phyloP scores from a whole-genome alignment of 2,113 vertebrate genomes.

The Dolichallabes microphthalmus region DNA sequence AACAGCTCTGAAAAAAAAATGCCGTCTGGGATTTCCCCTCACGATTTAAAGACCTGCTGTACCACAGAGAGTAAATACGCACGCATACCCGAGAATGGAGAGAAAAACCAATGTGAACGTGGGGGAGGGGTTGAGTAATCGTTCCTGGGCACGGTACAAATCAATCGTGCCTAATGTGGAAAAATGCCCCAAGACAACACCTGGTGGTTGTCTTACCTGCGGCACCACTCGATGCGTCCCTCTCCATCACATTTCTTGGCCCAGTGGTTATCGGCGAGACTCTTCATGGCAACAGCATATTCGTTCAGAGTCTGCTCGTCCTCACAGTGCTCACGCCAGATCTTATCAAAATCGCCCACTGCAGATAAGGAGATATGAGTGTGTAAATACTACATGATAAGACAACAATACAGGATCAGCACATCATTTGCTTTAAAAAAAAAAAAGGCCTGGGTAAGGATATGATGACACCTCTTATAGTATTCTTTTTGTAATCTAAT shows the following conservation, averaged over 20 bases:
- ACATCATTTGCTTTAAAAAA: neutral
- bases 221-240: slow-evolving; percentile 97
- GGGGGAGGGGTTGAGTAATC: too few relatives aligned
- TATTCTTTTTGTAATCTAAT: neutral
- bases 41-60: too few relatives aligned
- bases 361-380: slow-evolving; percentile 20
- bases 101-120: too few relatives aligned
- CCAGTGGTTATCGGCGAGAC: slow-evolving; percentile 97
- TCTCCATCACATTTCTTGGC: slow-evolving; percentile 90
- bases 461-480: neutral
- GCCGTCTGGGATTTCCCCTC: too few relatives aligned
- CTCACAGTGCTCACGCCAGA: slow-evolving; percentile 97
- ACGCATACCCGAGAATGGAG: too few relatives aligned
- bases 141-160: too few relatives aligned
- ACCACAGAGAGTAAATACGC: too few relatives aligned
- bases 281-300: slow-evolving; percentile 98
- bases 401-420: neutral
- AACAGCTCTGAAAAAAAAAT: too few relatives aligned
- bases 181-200: neutral
- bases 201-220: slow-evolving; percentile 76
- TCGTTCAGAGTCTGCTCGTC: slow-evolving; percentile 94
- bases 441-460: neutral
- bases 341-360: slow-evolving; percentile 99
- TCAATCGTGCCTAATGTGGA: too few relatives aligned
- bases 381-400: neutral